These are phyloP conservation scores for Mycteria americana DNA, from an alignment of 2,797 vertebrate species.

Conservation along the genomic window DNA sequence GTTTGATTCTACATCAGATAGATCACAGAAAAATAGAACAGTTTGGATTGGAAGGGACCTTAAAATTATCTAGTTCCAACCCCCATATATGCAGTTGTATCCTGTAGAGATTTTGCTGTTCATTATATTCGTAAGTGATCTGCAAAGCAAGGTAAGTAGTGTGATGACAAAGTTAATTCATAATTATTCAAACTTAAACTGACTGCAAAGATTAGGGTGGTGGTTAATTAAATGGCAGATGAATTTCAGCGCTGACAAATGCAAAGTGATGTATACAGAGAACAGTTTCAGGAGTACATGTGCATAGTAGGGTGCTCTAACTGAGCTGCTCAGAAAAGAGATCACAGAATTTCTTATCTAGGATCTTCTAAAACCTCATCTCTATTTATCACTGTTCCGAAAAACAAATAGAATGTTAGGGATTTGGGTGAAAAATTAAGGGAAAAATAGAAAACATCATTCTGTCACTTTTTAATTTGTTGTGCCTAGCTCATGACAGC, in stretches of 20 bases:
- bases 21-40: background rate
- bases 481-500: background rate
- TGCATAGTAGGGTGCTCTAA: background rate
- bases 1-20: background rate
- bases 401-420: background rate
- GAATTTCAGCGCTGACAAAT: background rate
- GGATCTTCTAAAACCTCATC: background rate
- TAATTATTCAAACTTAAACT: background rate
- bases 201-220: background rate
- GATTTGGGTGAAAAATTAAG: background rate
- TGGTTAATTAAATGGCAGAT: background rate
- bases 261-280: background rate
- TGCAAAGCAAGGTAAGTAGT: background rate
- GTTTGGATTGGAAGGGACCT: background rate
- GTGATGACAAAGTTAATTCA: background rate
- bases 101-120: background rate
- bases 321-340: background rate
- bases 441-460: background rate
- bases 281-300: background rate
- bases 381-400: background rate
- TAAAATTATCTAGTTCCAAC: background rate
- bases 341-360: background rate
- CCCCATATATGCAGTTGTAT: background rate
- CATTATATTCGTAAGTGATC: background rate
- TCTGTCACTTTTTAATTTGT: background rate